These are phyloP conservation scores for Catharus bicknelli DNA, from an alignment of 2,113 vertebrate genomes.

Conservation along the genomic window DNA sequence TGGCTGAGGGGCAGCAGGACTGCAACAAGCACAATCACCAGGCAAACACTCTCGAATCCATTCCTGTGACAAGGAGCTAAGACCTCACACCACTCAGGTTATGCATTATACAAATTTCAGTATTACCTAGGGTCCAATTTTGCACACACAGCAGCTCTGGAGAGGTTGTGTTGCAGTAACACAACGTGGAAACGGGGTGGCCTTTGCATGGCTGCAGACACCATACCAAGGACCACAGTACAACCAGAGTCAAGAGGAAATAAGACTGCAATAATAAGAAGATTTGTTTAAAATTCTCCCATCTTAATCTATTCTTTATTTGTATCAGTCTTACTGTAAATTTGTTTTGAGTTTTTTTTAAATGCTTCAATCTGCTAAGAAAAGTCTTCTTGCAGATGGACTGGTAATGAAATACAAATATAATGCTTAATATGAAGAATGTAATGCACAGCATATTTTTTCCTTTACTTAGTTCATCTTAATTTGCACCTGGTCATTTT, in stretches of 20 bases:
- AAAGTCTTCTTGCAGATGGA: conserved; percentile 33
- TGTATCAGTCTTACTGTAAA: neutral
- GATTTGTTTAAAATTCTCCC: neutral
- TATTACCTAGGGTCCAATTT: neutral
- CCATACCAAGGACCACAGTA: neutral
- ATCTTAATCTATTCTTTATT: neutral
- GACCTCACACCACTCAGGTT: neutral
- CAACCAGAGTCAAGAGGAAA: neutral
- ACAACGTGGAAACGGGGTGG: neutral
- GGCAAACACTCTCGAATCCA: neutral
- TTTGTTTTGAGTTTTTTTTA: neutral
- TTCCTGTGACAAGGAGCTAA: neutral
- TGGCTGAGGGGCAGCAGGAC: neutral
- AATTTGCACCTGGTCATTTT: conserved; percentile 53
- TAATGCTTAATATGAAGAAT: neutral
- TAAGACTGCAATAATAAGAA: neutral
- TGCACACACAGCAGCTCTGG: neutral
- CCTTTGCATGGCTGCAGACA: neutral
- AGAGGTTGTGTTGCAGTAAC: neutral
- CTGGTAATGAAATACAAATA: conserved; percentile 51
- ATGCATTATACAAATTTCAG: fast-evolving
- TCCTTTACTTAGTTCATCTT: conserved; percentile 17
- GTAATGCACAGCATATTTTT: neutral
- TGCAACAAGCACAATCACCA: neutral
- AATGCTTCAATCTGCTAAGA: conserved; percentile 23